These are phyloP conservation scores for Cataglyphis rosenhaueri DNA, from an alignment of 2,888 invertebrate species.

Conservation along the genomic window DNA sequence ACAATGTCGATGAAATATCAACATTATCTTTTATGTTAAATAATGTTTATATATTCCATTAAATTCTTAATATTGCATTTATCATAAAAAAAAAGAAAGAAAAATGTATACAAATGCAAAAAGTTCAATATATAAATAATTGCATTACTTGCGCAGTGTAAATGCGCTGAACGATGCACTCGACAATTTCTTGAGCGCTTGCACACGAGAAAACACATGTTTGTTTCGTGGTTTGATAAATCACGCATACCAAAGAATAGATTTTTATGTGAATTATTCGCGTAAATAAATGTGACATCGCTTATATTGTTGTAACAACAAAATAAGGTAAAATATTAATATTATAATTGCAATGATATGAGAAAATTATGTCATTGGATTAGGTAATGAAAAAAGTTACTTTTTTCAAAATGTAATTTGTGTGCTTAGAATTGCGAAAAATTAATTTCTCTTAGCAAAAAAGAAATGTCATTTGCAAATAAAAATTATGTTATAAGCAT, in stretches of 20 bases:
- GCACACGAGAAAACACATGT: conserved; percentile 39
- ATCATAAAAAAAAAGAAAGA: background rate
- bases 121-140: conserved; percentile 22
- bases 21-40: conserved; percentile 11
- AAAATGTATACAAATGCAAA: background rate
- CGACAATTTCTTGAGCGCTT: conserved; percentile 52
- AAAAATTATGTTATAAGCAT: background rate
- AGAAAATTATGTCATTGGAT: background rate
- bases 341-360: background rate
- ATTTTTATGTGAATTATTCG: conserved; percentile 26
- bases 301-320: background rate
- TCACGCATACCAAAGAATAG: conserved; percentile 40
- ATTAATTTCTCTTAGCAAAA: background rate
- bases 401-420: background rate
- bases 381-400: background rate
- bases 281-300: background rate
- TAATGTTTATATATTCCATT: background rate
- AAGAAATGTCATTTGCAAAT: background rate
- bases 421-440: background rate
- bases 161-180: conserved; percentile 58
- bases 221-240: background rate
- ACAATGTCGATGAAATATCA: background rate
- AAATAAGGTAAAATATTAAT: background rate
- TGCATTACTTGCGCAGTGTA: conserved; percentile 24
- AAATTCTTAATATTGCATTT: background rate